Evolutionary conservation across 2,113 vertebrate genomes (phyloP), one percentile per base, ranked within the genome.

Genomic region (Salvelinus namaycush): DNA sequence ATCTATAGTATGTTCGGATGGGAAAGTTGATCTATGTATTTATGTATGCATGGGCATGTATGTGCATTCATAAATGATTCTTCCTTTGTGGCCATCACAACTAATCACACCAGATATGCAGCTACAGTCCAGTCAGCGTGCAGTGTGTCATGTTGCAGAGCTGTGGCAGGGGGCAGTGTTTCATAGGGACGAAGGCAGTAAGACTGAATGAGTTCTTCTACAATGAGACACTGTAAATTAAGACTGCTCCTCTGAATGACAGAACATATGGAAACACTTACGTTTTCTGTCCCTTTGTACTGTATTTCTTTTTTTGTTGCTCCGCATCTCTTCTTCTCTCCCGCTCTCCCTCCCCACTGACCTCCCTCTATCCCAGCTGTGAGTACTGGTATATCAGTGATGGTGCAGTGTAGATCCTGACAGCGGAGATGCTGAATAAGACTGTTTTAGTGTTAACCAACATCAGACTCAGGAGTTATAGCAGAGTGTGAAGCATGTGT

Each of bases 91-190:
- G 51, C n/a, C 59, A 62, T 62, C 7, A 67, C n/a, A 12, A 34
- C 29, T 29, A 0, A 7, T 70, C 16, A 54, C 51, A 54, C 18
- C 39, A 44, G 39, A 44, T 18, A 54, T 54, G 4, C 51, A 16
- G 51, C 51, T 54, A 54, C 16, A 54, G 51, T 54, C 3, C 51
- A 16, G 51, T 54, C 39, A 13, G 4, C 4, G 1, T 18, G 16
- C 51, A 49, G 39, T 76, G 57, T 85, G 5, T 22, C 26, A 29
- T 57, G 22, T 54, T 70, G 22, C 6, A 75, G 2, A 65, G n/a
- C 20, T 20, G 73, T 44, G 31, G 44, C 76, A 92, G 90, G 78
- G 85, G 89, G 87, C 86, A 87, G 88, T 78, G 71, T 87, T 83
- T 75, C 54, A 79, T 72, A 66, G 64, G 76, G 24, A 72, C 16